Evolutionary conservation across 2,888 invertebrate species (phyloP).

Genomic region (Boloria euphrosyne): DNA sequence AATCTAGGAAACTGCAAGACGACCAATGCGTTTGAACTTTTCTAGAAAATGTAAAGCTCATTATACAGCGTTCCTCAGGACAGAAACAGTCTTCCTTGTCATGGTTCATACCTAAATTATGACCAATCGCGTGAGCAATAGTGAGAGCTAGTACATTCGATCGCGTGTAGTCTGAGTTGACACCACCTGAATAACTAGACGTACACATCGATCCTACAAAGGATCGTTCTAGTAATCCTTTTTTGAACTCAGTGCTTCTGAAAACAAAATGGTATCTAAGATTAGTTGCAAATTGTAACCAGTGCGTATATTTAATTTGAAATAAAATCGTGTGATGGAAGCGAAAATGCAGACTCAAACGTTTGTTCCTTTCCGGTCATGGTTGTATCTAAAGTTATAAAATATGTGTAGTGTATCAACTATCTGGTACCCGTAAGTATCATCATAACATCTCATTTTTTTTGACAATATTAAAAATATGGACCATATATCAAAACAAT

Average conservation of each 20-base stretch:
- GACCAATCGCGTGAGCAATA: conserved; percentile 3
- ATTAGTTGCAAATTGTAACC: too few relatives aligned
- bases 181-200: neutral
- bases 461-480: too few relatives aligned
- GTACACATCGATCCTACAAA: neutral
- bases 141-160: neutral
- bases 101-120: conserved; percentile 4
- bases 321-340: too few relatives aligned
- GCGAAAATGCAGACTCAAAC: too few relatives aligned
- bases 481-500: too few relatives aligned
- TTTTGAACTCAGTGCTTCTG: neutral
- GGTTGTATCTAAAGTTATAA: too few relatives aligned
- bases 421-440: too few relatives aligned
- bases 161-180: neutral
- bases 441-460: too few relatives aligned
- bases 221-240: too few relatives aligned
- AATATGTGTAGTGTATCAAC: too few relatives aligned
- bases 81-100: neutral
- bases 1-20: neutral
- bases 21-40: conserved; percentile 2
- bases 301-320: too few relatives aligned
- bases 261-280: neutral
- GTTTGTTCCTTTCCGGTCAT: too few relatives aligned
- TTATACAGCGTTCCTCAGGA: neutral
- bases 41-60: neutral